Conservation (phyloP, 2,888 invertebrate species). For the Pteria penguin region DNA sequence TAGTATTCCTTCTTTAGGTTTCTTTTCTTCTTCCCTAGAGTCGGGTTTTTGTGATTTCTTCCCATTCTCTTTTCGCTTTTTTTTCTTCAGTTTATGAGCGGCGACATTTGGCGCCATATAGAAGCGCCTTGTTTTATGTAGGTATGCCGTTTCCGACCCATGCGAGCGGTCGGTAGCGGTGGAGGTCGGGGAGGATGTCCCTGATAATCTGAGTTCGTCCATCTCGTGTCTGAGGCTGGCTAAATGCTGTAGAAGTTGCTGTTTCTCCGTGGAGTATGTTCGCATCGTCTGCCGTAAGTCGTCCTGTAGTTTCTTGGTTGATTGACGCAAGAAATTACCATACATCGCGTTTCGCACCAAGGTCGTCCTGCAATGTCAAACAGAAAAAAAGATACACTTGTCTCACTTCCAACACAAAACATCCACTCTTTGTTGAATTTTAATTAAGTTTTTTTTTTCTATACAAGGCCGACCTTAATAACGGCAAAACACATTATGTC, state of each 20-base stretch:
- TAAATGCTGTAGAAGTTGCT: slow-evolving; percentile 54
- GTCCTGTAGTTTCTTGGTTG: slow-evolving; percentile 59
- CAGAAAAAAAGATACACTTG: not conserved
- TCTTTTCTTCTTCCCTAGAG: slow-evolving; percentile 5
- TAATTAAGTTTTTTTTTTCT: not conserved
- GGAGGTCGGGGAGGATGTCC: slow-evolving; percentile 40
- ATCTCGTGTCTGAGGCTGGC: slow-evolving; percentile 50
- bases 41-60: not conserved
- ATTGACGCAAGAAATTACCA: slow-evolving; percentile 49
- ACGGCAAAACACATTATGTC: not conserved
- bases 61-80: slow-evolving; percentile 20
- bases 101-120: slow-evolving; percentile 57
- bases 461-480: not conserved
- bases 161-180: slow-evolving; percentile 28
- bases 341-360: slow-evolving; percentile 52
- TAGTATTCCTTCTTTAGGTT: slow-evolving; percentile 46
- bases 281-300: slow-evolving; percentile 61
- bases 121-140: slow-evolving; percentile 33
- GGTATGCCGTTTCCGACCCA: slow-evolving; percentile 11
- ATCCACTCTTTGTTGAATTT: not conserved
- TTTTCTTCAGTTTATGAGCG: slow-evolving; percentile 39
- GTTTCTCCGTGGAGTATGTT: slow-evolving; percentile 58
- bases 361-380: slow-evolving; percentile 34
- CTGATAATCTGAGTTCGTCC: slow-evolving; percentile 34
- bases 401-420: not conserved